phyloP scores from a whole-genome alignment of 2,888 invertebrate species.

The Microplitis deprimator region DNA sequence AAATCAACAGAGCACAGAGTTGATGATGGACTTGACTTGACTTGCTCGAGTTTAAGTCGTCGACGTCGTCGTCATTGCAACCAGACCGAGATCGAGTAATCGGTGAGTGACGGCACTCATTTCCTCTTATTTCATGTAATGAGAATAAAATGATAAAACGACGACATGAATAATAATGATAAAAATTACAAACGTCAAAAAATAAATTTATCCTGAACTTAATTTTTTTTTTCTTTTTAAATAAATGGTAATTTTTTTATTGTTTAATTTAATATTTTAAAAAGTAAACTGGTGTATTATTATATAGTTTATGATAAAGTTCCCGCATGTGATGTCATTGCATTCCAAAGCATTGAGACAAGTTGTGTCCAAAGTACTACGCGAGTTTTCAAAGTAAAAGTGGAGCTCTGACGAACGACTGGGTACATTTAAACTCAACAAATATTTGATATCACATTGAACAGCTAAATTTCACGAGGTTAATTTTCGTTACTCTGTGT shows the following conservation, averaged over 20 bases:
- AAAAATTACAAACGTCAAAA: not conserved
- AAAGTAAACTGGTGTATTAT: not conserved
- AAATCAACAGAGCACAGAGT: slow-evolving; percentile 1
- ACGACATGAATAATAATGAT: not conserved
- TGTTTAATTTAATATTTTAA: slow-evolving; percentile 5
- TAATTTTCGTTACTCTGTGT: slow-evolving; percentile 16
- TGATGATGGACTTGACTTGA: not conserved
- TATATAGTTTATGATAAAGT: not conserved
- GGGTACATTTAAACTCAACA: slow-evolving; percentile 39
- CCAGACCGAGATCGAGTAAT: slow-evolving; percentile 2
- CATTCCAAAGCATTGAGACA: slow-evolving; percentile 15
- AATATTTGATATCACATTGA: slow-evolving; percentile 49
- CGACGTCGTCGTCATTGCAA: not conserved
- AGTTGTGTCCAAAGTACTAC: slow-evolving; percentile 28
- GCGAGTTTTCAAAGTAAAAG: slow-evolving; percentile 35
- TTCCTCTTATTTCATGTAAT: slow-evolving; percentile 10
- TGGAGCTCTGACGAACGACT: slow-evolving; percentile 39
- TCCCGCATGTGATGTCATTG: slow-evolving; percentile 32
- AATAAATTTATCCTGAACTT: not conserved
- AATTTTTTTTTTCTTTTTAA: not conserved
- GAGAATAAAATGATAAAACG: not conserved
- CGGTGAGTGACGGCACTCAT: not conserved
- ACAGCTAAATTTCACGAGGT: slow-evolving; percentile 36
- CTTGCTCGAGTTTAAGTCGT: not conserved
- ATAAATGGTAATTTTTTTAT: not conserved